A percentile compares a stretch with the other conserved stretches of the same genome.
These are phyloP conservation scores for Cricetomys ansorgei DNA, from an alignment of 2,113 vertebrate species.

Conservation along the genomic window DNA sequence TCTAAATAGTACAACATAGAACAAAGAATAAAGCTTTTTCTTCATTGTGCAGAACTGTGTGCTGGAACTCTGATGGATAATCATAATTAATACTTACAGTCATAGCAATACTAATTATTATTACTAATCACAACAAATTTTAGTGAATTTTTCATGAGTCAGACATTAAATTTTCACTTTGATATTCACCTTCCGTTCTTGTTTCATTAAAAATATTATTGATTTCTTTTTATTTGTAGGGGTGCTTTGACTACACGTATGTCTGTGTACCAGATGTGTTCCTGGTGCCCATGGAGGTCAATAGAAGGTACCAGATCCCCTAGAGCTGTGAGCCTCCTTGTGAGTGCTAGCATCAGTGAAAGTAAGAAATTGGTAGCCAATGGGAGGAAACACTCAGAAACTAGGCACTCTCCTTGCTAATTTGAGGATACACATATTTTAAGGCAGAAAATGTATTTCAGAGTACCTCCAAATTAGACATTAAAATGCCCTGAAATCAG, in stretches of 20 bases:
- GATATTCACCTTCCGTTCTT: background rate
- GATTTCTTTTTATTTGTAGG: background rate
- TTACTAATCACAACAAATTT: background rate
- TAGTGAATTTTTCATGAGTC: background rate
- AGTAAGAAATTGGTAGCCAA: background rate
- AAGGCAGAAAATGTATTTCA: background rate
- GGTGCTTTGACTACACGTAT: background rate
- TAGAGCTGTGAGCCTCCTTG: background rate
- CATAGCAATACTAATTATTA: background rate
- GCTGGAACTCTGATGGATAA: background rate
- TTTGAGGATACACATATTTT: background rate
- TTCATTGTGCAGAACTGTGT: background rate
- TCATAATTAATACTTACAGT: background rate
- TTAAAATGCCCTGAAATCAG: background rate
- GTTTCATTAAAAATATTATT: background rate
- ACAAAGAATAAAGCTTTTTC: background rate
- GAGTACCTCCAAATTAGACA: background rate
- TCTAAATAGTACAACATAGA: background rate
- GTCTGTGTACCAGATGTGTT: background rate
- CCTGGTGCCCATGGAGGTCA: background rate
- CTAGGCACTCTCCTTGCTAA: background rate
- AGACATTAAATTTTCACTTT: background rate
- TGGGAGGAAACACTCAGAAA: background rate
- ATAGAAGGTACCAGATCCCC: no score
- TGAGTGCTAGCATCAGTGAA: background rate